phyloP scores from a whole-genome alignment of 2,797 vertebrate genomes.

The Petrocephalus schoutedeni region DNA sequence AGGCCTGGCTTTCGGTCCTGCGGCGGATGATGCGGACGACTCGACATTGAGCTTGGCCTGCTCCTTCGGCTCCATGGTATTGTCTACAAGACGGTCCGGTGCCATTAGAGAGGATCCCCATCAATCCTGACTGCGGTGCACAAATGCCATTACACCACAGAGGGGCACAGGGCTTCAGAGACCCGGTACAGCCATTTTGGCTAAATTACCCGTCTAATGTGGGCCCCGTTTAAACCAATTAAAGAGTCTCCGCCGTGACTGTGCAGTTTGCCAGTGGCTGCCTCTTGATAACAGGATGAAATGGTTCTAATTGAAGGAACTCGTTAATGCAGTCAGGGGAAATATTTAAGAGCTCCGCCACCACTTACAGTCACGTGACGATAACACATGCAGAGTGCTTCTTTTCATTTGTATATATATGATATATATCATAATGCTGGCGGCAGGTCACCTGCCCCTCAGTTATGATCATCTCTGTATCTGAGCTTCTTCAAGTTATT shows the following conservation, averaged over 20 bases:
- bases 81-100: neutral
- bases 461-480: neutral
- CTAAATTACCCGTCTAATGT: neutral
- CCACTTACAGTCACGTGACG: neutral
- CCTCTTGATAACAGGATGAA: neutral
- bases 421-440: neutral
- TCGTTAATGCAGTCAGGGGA: neutral
- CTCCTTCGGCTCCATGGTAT: neutral
- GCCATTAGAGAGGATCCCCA: neutral
- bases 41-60: neutral
- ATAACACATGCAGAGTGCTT: neutral
- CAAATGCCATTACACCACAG: neutral
- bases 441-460: neutral
- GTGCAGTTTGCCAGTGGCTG: neutral
- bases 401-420: neutral
- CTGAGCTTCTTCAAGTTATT: neutral
- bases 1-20: neutral
- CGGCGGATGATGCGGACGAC: neutral
- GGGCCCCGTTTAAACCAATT: constrained; percentile 5
- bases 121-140: neutral
- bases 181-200: neutral
- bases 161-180: neutral
- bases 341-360: neutral
- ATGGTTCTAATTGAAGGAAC: neutral
- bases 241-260: neutral